A percentile compares a stretch with the other conserved stretches of the same genome.
Evolutionary conservation across 53 echinoderm and acorn worm species (phyloP).

Genomic region (Henricia sp.): DNA sequence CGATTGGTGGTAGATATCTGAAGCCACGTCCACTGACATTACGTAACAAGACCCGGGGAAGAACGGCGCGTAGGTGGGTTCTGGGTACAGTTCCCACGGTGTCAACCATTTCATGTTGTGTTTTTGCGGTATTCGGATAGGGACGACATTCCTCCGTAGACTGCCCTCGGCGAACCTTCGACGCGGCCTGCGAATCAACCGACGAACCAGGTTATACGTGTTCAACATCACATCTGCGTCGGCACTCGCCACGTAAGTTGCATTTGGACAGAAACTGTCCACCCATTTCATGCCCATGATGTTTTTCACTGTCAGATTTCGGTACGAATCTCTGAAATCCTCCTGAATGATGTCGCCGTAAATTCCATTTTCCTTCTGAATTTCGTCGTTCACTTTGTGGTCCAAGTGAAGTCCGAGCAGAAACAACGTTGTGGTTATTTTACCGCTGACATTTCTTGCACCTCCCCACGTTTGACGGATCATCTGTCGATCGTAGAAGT

Average conservation of each 20-base stretch:
- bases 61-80: conserved; percentile 42
- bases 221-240: conserved; percentile 41
- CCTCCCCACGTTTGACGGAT: conserved; percentile 48
- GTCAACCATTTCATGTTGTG: conserved; percentile 33
- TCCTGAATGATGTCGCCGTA: conserved; percentile 48
- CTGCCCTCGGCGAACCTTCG: conserved; percentile 32
- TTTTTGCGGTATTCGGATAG: neutral
- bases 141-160: neutral
- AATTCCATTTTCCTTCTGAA: conserved; percentile 1
- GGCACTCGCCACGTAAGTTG: conserved; percentile 23
- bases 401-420: conserved; percentile 9
- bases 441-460: neutral
- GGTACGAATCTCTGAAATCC: conserved; percentile 33
- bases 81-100: conserved; percentile 11
- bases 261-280: conserved; percentile 20
- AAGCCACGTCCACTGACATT: conserved; percentile 24
- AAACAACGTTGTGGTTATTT: conserved; percentile 23
- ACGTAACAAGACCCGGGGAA: conserved; percentile 42
- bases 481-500: conserved; percentile 28
- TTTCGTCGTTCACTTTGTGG: neutral
- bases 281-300: conserved; percentile 60
- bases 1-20: conserved; percentile 1
- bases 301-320: conserved; percentile 37
- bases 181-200: conserved; percentile 8
- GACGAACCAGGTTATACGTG: conserved; percentile 5